Conservation (phyloP, 37 sponge, comb jelly and placozoan species). For the Mnemiopsis leidyi region DNA sequence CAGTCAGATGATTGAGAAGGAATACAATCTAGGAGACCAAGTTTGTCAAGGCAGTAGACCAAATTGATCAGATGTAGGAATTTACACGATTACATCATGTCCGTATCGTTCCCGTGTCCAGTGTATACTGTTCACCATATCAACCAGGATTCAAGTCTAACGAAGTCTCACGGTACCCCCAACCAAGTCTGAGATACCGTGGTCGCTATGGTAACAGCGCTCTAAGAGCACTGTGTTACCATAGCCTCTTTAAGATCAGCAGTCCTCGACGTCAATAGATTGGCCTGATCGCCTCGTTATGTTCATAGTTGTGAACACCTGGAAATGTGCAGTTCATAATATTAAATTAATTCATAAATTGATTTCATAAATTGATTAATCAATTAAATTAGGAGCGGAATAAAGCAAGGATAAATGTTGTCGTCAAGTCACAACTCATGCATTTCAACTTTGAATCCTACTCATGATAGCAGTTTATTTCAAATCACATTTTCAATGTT, state of each 20-base stretch:
- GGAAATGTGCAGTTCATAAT: too few relatives aligned
- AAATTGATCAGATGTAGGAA: too few relatives aligned
- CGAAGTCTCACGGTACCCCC: neutral
- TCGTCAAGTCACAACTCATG: too few relatives aligned
- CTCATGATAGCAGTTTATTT: too few relatives aligned
- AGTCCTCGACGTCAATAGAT: conserved; percentile 71
- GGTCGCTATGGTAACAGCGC: conserved; percentile 28
- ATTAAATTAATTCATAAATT: too few relatives aligned
- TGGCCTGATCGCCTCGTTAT: conserved; percentile 82
- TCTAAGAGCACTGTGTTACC: neutral
- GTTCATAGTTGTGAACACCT: conserved; percentile 80
- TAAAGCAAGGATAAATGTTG: too few relatives aligned
- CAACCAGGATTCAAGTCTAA: neutral
- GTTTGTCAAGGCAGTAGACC: too few relatives aligned
- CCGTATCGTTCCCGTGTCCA: neutral
- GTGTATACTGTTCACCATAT: neutral
- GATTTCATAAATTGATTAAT: too few relatives aligned
- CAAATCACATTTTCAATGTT: too few relatives aligned
- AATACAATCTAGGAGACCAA: too few relatives aligned
- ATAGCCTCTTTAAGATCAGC: conserved; percentile 91
- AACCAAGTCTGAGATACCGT: neutral
- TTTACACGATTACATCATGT: neutral
- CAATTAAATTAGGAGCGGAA: too few relatives aligned
- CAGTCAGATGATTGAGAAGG: neutral
- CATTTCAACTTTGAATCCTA: too few relatives aligned